phyloP scores from a whole-genome alignment of 1,140 invertebrate species.

The Nilaparvata lugens region DNA sequence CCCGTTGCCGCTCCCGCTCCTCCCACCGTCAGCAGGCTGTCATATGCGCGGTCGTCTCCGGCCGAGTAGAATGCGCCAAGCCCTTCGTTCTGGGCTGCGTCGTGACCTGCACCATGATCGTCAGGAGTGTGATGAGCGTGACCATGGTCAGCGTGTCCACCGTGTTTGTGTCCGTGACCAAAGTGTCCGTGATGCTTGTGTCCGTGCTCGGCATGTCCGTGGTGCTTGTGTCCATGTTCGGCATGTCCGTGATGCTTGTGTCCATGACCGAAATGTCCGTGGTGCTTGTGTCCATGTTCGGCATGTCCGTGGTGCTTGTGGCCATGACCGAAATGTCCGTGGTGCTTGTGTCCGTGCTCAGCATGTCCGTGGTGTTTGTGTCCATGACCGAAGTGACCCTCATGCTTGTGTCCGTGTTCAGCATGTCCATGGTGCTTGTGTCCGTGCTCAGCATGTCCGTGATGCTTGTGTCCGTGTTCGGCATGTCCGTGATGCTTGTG shows the following conservation, averaged over 20 bases:
- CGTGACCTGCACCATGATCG: conserved; percentile 1
- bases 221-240: conserved; percentile 12
- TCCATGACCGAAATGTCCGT: conserved; percentile 10
- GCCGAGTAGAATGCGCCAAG: not conserved
- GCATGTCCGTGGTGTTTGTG: conserved; percentile 14
- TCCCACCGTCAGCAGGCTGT: not conserved
- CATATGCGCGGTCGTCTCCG: not conserved
- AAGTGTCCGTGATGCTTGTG: conserved; percentile 13
- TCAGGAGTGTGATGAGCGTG: conserved; percentile 9
- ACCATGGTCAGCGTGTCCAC: conserved; percentile 5
- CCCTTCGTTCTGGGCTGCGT: not conserved
- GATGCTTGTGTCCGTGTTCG: conserved; percentile 14
- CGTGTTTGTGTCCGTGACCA: conserved; percentile 11
- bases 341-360: conserved; percentile 7
- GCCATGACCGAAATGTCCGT: conserved; percentile 6
- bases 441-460: conserved; percentile 12
- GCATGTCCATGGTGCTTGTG: conserved; percentile 15
- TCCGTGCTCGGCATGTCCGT: conserved; percentile 9
- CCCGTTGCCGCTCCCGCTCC: not conserved
- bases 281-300: conserved; percentile 13
- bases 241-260: conserved; percentile 15
- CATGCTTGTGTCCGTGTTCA: conserved; percentile 11
- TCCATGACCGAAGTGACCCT: conserved; percentile 10
- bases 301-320: conserved; percentile 13
- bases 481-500: conserved; percentile 15